phyloP scores from a whole-genome alignment of 1,140 invertebrate species.

The Halesus radiatus region DNA sequence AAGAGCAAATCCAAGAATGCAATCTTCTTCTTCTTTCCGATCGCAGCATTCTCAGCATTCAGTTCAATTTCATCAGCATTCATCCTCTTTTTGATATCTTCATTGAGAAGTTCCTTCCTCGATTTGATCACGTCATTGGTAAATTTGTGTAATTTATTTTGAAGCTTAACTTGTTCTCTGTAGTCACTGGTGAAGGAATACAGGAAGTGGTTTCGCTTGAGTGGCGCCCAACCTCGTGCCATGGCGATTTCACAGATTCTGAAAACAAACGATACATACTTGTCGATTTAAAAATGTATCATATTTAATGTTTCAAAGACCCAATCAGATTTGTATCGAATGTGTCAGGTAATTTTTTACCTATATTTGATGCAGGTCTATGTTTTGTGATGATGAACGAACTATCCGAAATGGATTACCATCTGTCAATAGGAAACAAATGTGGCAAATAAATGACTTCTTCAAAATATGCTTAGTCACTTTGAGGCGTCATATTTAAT shows the following conservation, averaged over 20 bases:
- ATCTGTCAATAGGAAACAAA: no score
- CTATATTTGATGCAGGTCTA: no score
- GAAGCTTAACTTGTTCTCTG: background rate
- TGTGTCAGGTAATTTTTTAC: no score
- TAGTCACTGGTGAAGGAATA: slow-evolving; percentile 20
- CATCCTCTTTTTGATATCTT: slow-evolving; percentile 22
- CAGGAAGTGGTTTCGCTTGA: slow-evolving; percentile 31
- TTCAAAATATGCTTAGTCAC: no score
- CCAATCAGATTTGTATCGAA: no score
- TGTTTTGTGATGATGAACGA: no score
- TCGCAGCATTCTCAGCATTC: slow-evolving; percentile 12
- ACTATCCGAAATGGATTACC: no score
- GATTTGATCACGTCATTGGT: slow-evolving; percentile 45
- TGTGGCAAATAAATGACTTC: no score
- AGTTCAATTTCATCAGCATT: background rate
- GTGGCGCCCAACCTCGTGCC: slow-evolving; percentile 15
- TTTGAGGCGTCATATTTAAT: no score
- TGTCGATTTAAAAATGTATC: background rate
- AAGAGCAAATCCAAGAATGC: slow-evolving; percentile 56
- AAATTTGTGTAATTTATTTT: slow-evolving; percentile 41
- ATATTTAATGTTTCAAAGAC: no score
- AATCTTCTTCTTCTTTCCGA: slow-evolving; percentile 28
- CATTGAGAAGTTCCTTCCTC: slow-evolving; percentile 19
- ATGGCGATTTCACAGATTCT: slow-evolving; percentile 31
- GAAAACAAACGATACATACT: slow-evolving; percentile 16